Percentiles rank a stretch among this genome's conserved stretches.
phyloP scores from a whole-genome alignment of 1,140 invertebrate genomes.

The Neomicropteryx cornuta region DNA sequence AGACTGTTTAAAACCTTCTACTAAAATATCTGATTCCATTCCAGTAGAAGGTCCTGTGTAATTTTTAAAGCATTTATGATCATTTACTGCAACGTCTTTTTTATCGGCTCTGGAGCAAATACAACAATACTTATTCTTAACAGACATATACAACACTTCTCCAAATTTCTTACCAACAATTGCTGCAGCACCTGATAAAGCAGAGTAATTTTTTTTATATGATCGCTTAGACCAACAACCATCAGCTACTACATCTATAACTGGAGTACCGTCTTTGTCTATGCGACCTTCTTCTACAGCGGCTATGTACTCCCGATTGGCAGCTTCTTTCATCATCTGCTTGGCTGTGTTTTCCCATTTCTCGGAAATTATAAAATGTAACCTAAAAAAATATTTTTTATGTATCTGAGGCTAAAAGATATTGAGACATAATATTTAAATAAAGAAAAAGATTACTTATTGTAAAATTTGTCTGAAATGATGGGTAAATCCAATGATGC shows the following conservation, averaged over 20 bases:
- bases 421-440: no score
- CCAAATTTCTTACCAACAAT: slow-evolving; percentile 25
- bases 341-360: slow-evolving; percentile 12
- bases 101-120: slow-evolving; percentile 18
- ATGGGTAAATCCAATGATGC: slow-evolving; percentile 18
- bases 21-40: slow-evolving; percentile 29
- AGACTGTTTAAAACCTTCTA: slow-evolving; percentile 26
- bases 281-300: slow-evolving; percentile 17
- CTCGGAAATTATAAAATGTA: slow-evolving; percentile 11
- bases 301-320: slow-evolving; percentile 17
- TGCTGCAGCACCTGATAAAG: slow-evolving; percentile 11
- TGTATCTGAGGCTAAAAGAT: no score
- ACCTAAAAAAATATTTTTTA: no score
- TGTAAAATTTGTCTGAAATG: slow-evolving; percentile 16
- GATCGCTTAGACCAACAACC: slow-evolving; percentile 22
- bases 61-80: slow-evolving; percentile 22
- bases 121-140: slow-evolving; percentile 28
- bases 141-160: slow-evolving; percentile 26
- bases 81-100: slow-evolving; percentile 5
- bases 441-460: no score
- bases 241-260: slow-evolving; percentile 21
- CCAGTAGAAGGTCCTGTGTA: slow-evolving; percentile 19
- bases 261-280: slow-evolving; percentile 16
- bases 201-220: slow-evolving; percentile 13
- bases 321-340: slow-evolving; percentile 20